Conservation (phyloP, 2,888 invertebrate genomes). For the Tetranychus piercei region DNA sequence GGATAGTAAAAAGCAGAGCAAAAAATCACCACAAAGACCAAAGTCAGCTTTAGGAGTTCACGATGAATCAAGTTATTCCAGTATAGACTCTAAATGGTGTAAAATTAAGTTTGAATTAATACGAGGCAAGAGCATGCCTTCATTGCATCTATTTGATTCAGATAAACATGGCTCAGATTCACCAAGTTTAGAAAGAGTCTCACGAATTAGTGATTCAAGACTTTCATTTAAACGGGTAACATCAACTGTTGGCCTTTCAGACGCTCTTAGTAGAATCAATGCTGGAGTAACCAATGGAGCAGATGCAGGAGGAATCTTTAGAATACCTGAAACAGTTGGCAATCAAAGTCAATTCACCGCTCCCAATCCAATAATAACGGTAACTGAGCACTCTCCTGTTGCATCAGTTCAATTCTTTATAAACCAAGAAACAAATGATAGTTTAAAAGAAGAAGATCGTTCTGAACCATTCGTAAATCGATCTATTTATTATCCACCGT, state of each 20-base stretch:
- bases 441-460: conserved; percentile 21
- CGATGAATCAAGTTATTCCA: not conserved
- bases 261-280: not conserved
- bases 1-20: not conserved
- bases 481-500: conserved; percentile 18
- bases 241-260: not conserved
- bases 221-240: not conserved
- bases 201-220: not conserved
- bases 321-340: not conserved
- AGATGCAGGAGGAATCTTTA: not conserved
- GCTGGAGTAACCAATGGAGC: not conserved
- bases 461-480: not conserved
- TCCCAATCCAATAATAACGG: conserved; percentile 84
- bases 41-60: conserved; percentile 28
- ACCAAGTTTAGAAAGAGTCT: not conserved
- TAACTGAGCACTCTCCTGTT: conserved; percentile 77
- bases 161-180: not conserved
- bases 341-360: conserved; percentile 29
- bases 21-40: conserved; percentile 25
- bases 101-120: conserved; percentile 38
- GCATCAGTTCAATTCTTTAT: conserved; percentile 63
- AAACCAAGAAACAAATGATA: conserved; percentile 42
- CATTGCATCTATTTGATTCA: conserved; percentile 24
- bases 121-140: conserved; percentile 87
- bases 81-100: conserved; percentile 1